Evolutionary conservation across 2,888 invertebrate species (phyloP).

Genomic region (Neria commutata): DNA sequence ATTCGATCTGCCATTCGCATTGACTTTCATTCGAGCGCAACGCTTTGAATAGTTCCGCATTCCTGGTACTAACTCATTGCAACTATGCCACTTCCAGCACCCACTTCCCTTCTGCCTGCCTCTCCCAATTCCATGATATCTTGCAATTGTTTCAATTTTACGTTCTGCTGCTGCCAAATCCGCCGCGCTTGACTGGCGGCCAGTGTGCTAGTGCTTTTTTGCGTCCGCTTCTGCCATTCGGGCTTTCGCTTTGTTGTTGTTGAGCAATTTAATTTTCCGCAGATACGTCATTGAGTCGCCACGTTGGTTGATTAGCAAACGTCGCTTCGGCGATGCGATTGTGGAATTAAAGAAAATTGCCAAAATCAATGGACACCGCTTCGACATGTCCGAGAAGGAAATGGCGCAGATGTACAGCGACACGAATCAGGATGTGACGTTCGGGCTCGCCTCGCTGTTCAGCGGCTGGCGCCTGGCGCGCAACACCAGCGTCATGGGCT

Average conservation of each 20-base stretch:
- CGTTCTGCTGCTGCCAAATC: too few relatives aligned
- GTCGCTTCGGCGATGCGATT: slow-evolving; percentile 63
- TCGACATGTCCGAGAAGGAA: slow-evolving; percentile 60
- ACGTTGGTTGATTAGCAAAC: slow-evolving; percentile 68
- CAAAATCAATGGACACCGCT: slow-evolving; percentile 63
- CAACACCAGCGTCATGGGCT: slow-evolving; percentile 65
- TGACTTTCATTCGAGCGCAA: slow-evolving; percentile 20
- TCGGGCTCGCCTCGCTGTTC: slow-evolving; percentile 67
- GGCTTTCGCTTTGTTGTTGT: slow-evolving; percentile 19
- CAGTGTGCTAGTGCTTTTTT: too few relatives aligned
- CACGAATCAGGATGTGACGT: slow-evolving; percentile 58
- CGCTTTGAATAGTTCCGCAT: slow-evolving; percentile 4
- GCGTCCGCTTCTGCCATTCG: too few relatives aligned
- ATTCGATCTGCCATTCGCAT: too few relatives aligned
- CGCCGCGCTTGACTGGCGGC: not conserved
- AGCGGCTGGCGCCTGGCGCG: slow-evolving; percentile 65
- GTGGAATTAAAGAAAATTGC: slow-evolving; percentile 65
- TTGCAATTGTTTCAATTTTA: slow-evolving; percentile 7
- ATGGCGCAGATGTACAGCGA: slow-evolving; percentile 60
- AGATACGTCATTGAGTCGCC: slow-evolving; percentile 71
- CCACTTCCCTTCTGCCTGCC: slow-evolving; percentile 34
- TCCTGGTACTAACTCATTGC: slow-evolving; percentile 31
- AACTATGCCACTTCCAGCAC: slow-evolving; percentile 40
- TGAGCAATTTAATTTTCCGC: slow-evolving; percentile 11
- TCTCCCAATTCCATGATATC: slow-evolving; percentile 25